phyloP scores from a whole-genome alignment of 2,888 invertebrate genomes.

The Polyommatus iphigenia region DNA sequence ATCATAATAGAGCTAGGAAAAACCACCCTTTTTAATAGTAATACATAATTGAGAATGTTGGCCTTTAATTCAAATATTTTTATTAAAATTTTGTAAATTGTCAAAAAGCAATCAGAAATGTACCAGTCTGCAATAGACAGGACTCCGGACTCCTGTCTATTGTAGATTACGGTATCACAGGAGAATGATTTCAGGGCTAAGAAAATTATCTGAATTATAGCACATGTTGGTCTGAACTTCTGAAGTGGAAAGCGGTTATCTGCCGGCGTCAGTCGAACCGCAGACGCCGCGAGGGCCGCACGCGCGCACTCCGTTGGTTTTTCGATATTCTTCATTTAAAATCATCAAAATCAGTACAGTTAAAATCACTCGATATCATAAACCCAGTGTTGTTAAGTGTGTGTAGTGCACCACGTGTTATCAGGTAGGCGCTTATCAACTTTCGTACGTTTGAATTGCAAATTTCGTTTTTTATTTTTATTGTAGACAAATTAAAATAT shows the following conservation, averaged over 20 bases:
- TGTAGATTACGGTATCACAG: too few species aligned
- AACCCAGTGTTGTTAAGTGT: conserved; percentile 12
- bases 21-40: too few species aligned
- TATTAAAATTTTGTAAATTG: too few species aligned
- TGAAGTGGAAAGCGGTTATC: conserved; percentile 14
- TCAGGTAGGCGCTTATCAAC: neutral
- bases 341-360: conserved; percentile 1
- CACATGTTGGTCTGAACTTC: neutral
- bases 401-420: conserved; percentile 7
- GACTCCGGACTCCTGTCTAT: too few species aligned
- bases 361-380: neutral
- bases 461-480: conserved; percentile 3
- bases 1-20: too few species aligned
- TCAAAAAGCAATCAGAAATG: too few species aligned
- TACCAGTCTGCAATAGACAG: too few species aligned
- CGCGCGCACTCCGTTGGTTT: conserved; percentile 23
- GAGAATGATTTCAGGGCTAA: neutral
- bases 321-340: conserved; percentile 22
- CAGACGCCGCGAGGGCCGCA: neutral
- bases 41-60: too few species aligned
- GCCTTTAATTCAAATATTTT: too few species aligned
- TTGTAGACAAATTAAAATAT: conserved; percentile 4
- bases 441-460: neutral
- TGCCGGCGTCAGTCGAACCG: neutral
- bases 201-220: neutral